Base-by-base conservation (phyloP, 2,797 vertebrate species). In the Chlorospingus flavigularis region DNA sequence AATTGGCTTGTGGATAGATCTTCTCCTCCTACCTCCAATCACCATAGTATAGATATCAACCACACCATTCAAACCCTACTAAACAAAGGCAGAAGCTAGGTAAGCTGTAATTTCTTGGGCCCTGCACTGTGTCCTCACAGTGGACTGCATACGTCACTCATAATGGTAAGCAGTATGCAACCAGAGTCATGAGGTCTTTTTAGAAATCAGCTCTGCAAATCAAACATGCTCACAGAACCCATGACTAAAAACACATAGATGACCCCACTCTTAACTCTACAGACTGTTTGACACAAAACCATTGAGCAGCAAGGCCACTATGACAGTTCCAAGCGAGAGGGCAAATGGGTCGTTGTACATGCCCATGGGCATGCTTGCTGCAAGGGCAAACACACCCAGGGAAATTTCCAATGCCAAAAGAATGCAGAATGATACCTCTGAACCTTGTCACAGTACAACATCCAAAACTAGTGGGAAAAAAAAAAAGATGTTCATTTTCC, bases 91-190 rank as follows among this genome's bases (percentile, higher is more conserved):
- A 92, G 26, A 53, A 67, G 39, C 4, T 70, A 71, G 17, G 18
- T 39, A 39, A 53, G 2, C 9, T 81, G 54, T 18, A 60, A 76
- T 62, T 84, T 62, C 71, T 54, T 1, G 2, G 30, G 31, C 31
- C 33, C 55, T 76, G 37, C 43, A 58, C 23, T 43, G 51, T 39
- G n/a, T 90, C 35, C 26, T 72, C 66, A 68, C 50, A 58, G n/a
- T 3, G 19, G 70, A 48, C 39, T 5, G 4, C 47, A 28, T 23
- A 39, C 35, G 63, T 39, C 77, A 35, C 70, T 58, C 7, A 0
- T 17, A 50, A 67, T 1, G 0, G 48, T 31, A 51, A 76, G 39
- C 39, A 54, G 40, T 11, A 48, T 0, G 0, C 53, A 90, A 45
- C 18, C 35, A 47, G 1, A 1, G 54, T 4, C 4, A 73, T 55